phyloP scores from a whole-genome alignment of 2,113 vertebrate species.

The Pimephales promelas region DNA sequence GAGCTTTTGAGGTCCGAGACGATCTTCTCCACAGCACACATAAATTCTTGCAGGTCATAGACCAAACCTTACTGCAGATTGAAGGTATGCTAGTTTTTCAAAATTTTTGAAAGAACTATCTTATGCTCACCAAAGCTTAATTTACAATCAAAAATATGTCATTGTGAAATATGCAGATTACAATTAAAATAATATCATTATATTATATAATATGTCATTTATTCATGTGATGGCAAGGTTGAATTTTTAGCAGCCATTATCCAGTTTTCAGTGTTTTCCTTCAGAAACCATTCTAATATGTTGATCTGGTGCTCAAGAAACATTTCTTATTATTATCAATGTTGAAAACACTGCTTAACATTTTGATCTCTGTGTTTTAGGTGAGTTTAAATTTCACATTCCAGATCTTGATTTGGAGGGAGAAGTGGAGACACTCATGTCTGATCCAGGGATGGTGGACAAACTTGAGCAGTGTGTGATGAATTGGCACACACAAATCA shows the following conservation, averaged over 20 bases:
- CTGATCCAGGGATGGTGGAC: conserved; percentile 70
- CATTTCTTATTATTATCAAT: neutral
- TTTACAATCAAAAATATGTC: neutral
- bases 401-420: conserved; percentile 79
- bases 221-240: neutral
- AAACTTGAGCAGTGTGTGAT: conserved; percentile 80
- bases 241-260: neutral
- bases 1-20: conserved; percentile 63
- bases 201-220: neutral
- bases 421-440: conserved; percentile 70
- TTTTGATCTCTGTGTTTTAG: conserved; percentile 61
- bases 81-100: conserved; percentile 69
- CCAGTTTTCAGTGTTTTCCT: neutral
- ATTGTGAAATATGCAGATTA: neutral
- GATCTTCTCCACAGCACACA: conserved; percentile 79
- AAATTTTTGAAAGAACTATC: neutral
- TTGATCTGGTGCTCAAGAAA: neutral
- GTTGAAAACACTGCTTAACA: neutral
- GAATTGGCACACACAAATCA: conserved; percentile 87
- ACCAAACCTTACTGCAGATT: conserved; percentile 74
- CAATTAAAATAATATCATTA: neutral
- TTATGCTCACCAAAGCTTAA: neutral
- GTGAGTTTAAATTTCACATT: conserved; percentile 80
- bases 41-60: conserved; percentile 75
- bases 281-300: neutral